Evolutionary conservation across 2,797 vertebrate genomes (phyloP).

Genomic region (Enteromius radiatus): DNA sequence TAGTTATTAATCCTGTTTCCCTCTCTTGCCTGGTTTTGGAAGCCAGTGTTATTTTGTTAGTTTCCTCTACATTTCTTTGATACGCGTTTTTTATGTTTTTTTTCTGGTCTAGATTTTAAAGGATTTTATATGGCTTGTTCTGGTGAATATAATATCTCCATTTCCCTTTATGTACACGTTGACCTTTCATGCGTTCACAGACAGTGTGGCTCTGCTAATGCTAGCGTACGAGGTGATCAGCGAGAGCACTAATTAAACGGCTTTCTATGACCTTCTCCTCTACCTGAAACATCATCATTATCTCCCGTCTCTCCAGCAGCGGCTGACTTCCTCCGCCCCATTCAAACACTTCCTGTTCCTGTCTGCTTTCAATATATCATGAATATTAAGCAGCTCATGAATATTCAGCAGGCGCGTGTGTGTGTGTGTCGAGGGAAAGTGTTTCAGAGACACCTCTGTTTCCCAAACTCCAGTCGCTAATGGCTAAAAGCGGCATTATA

Average conservation of each 20-base stretch:
- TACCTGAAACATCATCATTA: slow-evolving; percentile 21
- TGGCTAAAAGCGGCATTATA: background rate
- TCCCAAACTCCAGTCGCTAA: background rate
- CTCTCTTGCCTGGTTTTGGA: slow-evolving; percentile 74
- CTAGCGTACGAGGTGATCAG: slow-evolving; percentile 9
- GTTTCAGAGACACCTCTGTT: background rate
- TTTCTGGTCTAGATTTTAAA: slow-evolving; percentile 77
- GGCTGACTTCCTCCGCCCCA: background rate
- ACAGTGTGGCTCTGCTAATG: background rate
- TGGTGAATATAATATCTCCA: slow-evolving; percentile 98
- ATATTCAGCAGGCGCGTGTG: slow-evolving; percentile 34
- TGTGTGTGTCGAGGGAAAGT: slow-evolving; percentile 2
- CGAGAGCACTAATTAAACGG: slow-evolving; percentile 5
- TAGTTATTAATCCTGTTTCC: slow-evolving; percentile 76
- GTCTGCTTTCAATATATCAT: slow-evolving; percentile 35
- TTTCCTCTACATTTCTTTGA: slow-evolving; percentile 73
- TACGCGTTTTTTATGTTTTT: too few relatives aligned
- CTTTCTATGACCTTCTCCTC: slow-evolving; percentile 16
- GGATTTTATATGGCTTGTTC: slow-evolving; percentile 87
- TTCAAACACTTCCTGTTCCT: background rate
- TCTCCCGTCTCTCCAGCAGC: background rate
- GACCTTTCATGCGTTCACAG: slow-evolving; percentile 18
- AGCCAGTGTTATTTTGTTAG: slow-evolving; percentile 84
- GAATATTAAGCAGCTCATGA: slow-evolving; percentile 51
- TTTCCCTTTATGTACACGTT: slow-evolving; percentile 73